Percentiles rank a stretch among this genome's conserved stretches.
These are phyloP conservation scores for Hyperoplus lanceolatus DNA, from an alignment of 2,797 vertebrate species.

Conservation along the genomic window DNA sequence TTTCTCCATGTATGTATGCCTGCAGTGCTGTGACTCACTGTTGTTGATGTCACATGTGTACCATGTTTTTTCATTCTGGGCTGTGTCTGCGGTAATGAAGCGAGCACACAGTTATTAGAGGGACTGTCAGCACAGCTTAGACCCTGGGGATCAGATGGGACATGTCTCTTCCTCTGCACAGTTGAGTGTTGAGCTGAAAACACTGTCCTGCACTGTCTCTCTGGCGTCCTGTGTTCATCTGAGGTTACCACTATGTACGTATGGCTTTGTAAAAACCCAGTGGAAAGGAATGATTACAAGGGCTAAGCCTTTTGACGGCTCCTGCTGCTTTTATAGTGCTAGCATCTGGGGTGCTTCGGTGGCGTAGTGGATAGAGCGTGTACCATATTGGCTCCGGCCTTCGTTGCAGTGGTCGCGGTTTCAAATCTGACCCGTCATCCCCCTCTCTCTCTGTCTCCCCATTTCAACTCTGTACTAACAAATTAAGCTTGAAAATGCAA, in stretches of 20 bases:
- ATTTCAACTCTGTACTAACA: too few species aligned
- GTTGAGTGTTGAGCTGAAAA: conserved; percentile 43
- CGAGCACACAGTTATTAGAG: conserved; percentile 36
- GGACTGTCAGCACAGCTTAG: conserved; percentile 61
- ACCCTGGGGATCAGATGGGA: conserved; percentile 54
- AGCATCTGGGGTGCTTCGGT: not conserved
- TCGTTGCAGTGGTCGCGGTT: too few species aligned
- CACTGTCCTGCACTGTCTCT: conserved; percentile 36
- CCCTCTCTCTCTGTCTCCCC: too few species aligned
- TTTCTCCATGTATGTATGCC: conserved; percentile 11
- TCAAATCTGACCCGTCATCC: too few species aligned
- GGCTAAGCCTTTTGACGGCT: not conserved
- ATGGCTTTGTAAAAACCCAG: conserved; percentile 2
- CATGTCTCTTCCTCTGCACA: conserved; percentile 49
- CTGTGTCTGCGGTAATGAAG: conserved; percentile 49
- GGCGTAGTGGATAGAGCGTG: too few species aligned
- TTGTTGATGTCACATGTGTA: conserved; percentile 15
- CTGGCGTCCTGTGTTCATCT: conserved; percentile 34
- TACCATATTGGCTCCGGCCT: too few species aligned
- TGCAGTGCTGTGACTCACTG: conserved; percentile 10
- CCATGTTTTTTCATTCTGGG: conserved; percentile 28
- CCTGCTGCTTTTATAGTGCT: conserved; percentile 6
- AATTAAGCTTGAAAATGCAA: too few species aligned
- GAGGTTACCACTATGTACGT: conserved; percentile 17
- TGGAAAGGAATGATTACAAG: not conserved